Evolutionary conservation across 2,888 invertebrate genomes (phyloP).

Genomic region (Troides helena): DNA sequence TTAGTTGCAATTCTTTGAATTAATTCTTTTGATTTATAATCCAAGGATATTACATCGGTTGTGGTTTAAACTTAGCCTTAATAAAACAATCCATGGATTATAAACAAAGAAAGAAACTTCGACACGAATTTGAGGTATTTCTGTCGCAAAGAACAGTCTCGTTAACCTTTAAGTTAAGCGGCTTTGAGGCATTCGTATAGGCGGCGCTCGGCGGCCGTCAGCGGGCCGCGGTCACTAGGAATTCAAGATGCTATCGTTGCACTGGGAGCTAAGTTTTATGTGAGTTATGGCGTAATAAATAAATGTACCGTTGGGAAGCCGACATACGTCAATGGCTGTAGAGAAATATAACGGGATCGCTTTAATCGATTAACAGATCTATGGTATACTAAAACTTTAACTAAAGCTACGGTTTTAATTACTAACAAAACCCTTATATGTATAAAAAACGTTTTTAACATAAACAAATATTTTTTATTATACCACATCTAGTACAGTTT

Average conservation of each 20-base stretch:
- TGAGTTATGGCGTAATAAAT: constrained; percentile 76
- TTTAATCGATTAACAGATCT: constrained; percentile 46
- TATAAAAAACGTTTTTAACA: not conserved
- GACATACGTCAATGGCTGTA: constrained; percentile 63
- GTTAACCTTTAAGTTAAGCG: constrained; percentile 64
- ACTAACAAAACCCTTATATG: not conserved
- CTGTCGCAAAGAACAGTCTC: constrained; percentile 60
- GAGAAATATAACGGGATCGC: constrained; percentile 34
- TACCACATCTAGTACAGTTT: not conserved
- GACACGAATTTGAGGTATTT: constrained; percentile 56
- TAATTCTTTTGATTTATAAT: too few relatives aligned
- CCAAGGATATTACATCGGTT: too few relatives aligned
- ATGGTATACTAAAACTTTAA: constrained; percentile 32
- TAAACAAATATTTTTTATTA: not conserved
- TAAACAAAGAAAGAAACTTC: constrained; percentile 29
- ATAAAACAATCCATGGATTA: not conserved
- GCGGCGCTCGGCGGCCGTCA: constrained; percentile 36
- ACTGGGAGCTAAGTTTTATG: constrained; percentile 71
- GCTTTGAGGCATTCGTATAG: constrained; percentile 59
- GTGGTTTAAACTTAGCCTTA: too few relatives aligned
- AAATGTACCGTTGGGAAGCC: constrained; percentile 72
- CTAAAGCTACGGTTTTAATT: constrained; percentile 10
- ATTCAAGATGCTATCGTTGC: constrained; percentile 70
- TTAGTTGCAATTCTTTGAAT: too few relatives aligned
- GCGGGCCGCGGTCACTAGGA: constrained; percentile 51